Percentiles rank a stretch among this genome's conserved stretches.
Evolutionary conservation across 2,888 invertebrate genomes (phyloP).

Genomic region (Eucera pruinosa): DNA sequence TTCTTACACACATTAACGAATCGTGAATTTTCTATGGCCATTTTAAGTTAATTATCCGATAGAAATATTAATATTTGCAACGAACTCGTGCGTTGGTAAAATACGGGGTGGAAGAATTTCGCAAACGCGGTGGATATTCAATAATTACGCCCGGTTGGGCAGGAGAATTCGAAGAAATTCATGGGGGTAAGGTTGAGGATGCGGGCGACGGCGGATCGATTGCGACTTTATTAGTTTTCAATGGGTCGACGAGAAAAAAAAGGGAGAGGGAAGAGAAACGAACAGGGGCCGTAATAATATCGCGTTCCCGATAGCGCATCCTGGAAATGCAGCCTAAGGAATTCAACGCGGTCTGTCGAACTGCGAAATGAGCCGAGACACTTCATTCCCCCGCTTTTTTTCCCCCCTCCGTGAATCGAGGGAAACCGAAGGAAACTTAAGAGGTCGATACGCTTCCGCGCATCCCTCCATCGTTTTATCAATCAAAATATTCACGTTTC

Average conservation of each 20-base stretch:
- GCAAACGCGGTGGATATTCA: constrained; percentile 6
- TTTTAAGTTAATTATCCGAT: no score
- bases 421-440: constrained; percentile 48
- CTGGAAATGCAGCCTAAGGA: constrained; percentile 55
- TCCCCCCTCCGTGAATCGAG: constrained; percentile 9
- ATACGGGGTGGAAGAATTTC: background rate
- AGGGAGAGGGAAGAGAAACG: constrained; percentile 27
- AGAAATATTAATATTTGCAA: no score
- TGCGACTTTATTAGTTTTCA: constrained; percentile 63
- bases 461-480: constrained; percentile 23
- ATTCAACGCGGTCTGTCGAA: constrained; percentile 67
- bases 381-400: constrained; percentile 42
- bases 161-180: constrained; percentile 31
- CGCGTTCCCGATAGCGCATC: constrained; percentile 43
- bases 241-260: constrained; percentile 1
- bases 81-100: no score
- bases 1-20: no score
- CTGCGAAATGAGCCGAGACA: constrained; percentile 63
- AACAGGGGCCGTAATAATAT: constrained; percentile 38
- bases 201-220: constrained; percentile 26
- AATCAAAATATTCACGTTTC: constrained; percentile 41
- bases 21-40: no score
- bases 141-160: constrained; percentile 32
- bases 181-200: background rate
- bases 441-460: constrained; percentile 13